Evolutionary conservation across 2,113 vertebrate species (phyloP), one percentile per base, ranked within the genome.

Genomic region (Willisornis vidua): DNA sequence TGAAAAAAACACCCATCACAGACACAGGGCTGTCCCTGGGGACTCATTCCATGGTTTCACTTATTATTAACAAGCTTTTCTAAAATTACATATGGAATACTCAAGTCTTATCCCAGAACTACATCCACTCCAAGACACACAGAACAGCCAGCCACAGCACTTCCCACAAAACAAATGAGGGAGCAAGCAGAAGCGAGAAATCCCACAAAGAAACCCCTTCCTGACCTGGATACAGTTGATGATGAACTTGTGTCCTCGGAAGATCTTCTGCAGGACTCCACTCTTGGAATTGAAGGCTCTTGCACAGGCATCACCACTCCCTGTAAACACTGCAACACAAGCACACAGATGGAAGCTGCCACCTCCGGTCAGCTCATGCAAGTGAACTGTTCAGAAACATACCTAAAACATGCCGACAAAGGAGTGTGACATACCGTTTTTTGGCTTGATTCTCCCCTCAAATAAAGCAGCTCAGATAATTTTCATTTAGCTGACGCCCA

Each of bases 181-280:
- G 15, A 89, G 41, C 19, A 45, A 35, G 10, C 19, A 12, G 45
- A 85, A 77, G 20, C 6, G 18, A 61, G 57, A 87, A 86, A 76
- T 10, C n/a, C 48, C 80, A 63, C 39, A 59, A 73, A 48, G 72
- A 82, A 94, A 58, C 8, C 14, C 35, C 41, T 72, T 73, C 35
- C 97, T 94, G 93, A 98, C 98, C 98, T 98, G 98, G 94, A 98
- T 97, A 75, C 98, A 98, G 97, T 98, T 98, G 93, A 98, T 98
- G 96, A 98, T 91, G 81, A 98, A 98, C 49, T 97, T 97, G 70
- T 98, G 98, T 58, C 98, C 98, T 52, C 98, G 98, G 92, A 98
- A 98, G 74, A 98, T 98, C 96, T 97, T 97, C 95, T 97, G 98
- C 83, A 98, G 95, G 55, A 94, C 97, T 12, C 98, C 98, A 0